These are phyloP conservation scores for Orthosia gracilis DNA, from an alignment of 2,888 invertebrate species.

Conservation along the genomic window DNA sequence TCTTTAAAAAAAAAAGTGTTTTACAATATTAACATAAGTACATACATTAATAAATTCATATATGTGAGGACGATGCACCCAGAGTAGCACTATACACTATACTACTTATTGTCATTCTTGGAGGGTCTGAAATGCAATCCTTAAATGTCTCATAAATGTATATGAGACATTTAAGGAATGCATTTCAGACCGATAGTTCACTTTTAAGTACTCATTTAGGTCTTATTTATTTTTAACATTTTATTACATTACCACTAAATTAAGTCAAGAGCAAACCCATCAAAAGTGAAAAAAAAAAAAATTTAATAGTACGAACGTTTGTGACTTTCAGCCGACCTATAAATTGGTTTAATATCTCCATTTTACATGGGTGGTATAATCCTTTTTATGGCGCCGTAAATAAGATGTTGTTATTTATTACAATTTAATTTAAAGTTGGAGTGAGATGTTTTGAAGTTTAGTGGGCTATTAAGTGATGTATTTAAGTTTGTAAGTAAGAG, in stretches of 20 bases:
- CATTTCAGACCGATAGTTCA: background rate
- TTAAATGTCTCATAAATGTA: background rate
- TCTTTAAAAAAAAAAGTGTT: too few species aligned
- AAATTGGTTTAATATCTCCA: slow-evolving; percentile 62
- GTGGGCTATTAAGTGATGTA: slow-evolving; percentile 23
- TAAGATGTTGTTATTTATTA: slow-evolving; percentile 51
- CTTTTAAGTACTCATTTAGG: slow-evolving; percentile 1
- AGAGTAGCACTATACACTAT: too few species aligned
- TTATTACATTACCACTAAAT: slow-evolving; percentile 43
- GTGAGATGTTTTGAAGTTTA: slow-evolving; percentile 27
- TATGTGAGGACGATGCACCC: too few species aligned
- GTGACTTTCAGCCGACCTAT: slow-evolving; percentile 54
- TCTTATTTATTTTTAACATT: slow-evolving; percentile 33
- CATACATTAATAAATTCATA: too few species aligned
- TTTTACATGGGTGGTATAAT: slow-evolving; percentile 68
- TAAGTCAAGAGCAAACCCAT: too few species aligned
- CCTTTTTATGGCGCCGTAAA: slow-evolving; percentile 61
- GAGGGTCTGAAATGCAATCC: background rate
- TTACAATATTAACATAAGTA: too few species aligned
- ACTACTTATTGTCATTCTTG: too few species aligned
- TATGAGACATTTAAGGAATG: too few species aligned
- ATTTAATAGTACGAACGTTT: slow-evolving; percentile 47
- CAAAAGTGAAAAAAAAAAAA: too few species aligned
- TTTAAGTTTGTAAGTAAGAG: background rate
- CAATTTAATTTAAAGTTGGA: slow-evolving; percentile 50